Evolutionary conservation across 2,888 invertebrate genomes (phyloP).

Genomic region (Pristionchus mayeri): DNA sequence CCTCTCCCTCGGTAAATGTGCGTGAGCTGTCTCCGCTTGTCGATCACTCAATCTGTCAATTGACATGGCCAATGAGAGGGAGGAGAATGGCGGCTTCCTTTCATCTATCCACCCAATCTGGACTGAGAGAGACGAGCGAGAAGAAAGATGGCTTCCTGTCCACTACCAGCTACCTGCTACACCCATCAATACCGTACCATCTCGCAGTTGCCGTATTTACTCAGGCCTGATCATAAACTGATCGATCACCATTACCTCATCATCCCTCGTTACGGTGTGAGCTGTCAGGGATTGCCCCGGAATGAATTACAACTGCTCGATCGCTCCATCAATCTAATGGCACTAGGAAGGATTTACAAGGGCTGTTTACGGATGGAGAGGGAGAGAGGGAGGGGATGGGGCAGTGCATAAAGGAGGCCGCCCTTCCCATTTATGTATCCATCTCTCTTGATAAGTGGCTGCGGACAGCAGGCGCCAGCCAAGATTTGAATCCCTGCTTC

Average conservation of each 20-base stretch:
- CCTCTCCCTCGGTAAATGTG: not conserved
- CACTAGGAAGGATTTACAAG: conserved; percentile 4
- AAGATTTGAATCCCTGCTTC: conserved; percentile 5
- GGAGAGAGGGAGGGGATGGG: not conserved
- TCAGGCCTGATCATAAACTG: conserved; percentile 38
- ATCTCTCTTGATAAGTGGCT: not conserved
- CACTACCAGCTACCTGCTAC: not conserved
- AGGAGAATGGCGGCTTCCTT: conserved; percentile 31
- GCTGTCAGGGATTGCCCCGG: not conserved
- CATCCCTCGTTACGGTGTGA: not conserved
- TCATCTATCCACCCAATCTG: conserved; percentile 37
- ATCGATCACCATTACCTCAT: conserved; percentile 20
- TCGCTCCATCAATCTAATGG: conserved; percentile 28
- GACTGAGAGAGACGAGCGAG: conserved; percentile 7
- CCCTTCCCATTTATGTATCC: conserved; percentile 11
- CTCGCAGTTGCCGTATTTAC: not conserved
- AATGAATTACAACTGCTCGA: conserved; percentile 14
- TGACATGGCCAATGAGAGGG: conserved; percentile 36
- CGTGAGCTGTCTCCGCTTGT: conserved; percentile 18
- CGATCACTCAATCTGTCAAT: conserved; percentile 44
- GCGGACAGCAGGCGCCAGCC: not conserved
- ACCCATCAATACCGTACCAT: not conserved
- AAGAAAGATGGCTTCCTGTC: conserved; percentile 17
- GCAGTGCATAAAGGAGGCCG: conserved; percentile 19
- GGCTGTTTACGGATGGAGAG: not conserved